Evolutionary conservation across 1,140 invertebrate genomes (phyloP).

Genomic region (Dermatophagoides farinae): DNA sequence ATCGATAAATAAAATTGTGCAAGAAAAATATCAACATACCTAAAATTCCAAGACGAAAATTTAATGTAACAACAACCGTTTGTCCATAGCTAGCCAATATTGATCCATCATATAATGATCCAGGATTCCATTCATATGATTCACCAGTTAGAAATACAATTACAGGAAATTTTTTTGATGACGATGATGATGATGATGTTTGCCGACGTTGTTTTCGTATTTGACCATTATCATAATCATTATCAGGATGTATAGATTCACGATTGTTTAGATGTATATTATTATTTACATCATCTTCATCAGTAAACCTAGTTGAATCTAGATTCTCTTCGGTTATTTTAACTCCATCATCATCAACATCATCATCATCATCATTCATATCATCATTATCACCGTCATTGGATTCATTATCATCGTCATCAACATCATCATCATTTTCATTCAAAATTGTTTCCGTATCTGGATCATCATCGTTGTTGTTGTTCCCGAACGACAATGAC

Average conservation of each 20-base stretch:
- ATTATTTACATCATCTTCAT: neutral
- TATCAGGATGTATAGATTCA: neutral
- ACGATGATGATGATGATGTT: neutral
- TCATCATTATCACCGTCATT: neutral
- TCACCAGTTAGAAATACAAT: constrained; percentile 88
- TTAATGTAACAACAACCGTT: constrained; percentile 80
- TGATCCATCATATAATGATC: constrained; percentile 82
- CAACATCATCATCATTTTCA: neutral
- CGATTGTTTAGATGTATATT: neutral
- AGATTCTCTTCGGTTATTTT: too few relatives aligned
- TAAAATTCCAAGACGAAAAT: constrained; percentile 83
- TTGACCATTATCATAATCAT: neutral
- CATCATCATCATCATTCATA: neutral
- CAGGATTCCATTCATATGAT: constrained; percentile 86
- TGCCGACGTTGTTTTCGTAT: neutral
- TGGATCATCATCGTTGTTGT: neutral
- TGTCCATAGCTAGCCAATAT: constrained; percentile 76
- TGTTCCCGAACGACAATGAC: neutral
- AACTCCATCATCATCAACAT: neutral
- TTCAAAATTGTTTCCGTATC: too few relatives aligned
- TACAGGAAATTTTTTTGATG: constrained; percentile 36
- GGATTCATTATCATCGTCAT: neutral
- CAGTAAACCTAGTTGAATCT: too few relatives aligned
- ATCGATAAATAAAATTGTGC: too few relatives aligned
- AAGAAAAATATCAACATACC: constrained; percentile 39